Evolutionary conservation across 1,140 invertebrate species (phyloP), one percentile per base, ranked within the genome.

Genomic region (Drosophila setifemur): DNA sequence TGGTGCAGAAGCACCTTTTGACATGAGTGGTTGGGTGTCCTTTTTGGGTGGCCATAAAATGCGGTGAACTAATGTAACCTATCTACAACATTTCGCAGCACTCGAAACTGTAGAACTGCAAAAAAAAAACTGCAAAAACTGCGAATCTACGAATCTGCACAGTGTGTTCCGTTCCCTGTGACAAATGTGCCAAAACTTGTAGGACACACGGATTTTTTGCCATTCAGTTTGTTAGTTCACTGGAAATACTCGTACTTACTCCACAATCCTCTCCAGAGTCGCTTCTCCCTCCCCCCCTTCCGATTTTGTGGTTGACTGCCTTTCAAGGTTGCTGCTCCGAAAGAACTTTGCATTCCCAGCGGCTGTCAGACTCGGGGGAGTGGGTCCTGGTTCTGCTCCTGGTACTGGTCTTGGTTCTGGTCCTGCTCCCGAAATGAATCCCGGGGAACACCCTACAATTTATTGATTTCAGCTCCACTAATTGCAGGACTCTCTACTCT

Each of bases 111-210:
- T n/a, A n/a, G n/a, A n/a, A n/a, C n/a, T n/a, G n/a, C n/a, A n/a
- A n/a, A n/a, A n/a, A n/a, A n/a, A n/a, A n/a, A n/a, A n/a, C n/a
- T n/a, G n/a, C n/a, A n/a, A n/a, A 73, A 68, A 23, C 29, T 37
- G 35, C 31, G n/a, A n/a, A n/a, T n/a, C 14, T 33, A 14, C 14
- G 44, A 42, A 31, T 44, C 47, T 37, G 29, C 42, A 29, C 21
- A 31, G 12, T 61, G 58, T 68, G n/a, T n/a, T n/a, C n/a, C n/a
- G n/a, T n/a, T n/a, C 43, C 60, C 18, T 44, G 54, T 81, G 78
- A 83, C 73, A 77, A 83, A 81, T 82, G 78, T 78, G 61, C 43
- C 73, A 73, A 77, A n/a, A 77, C 50, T 82, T 82, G 55, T 73
- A 9, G 23, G 25, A 25, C 60, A 28, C 23, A 11, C 48, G 14